Base-by-base conservation (phyloP, 2,113 vertebrate genomes). In the Aspiorhynchus laticeps region DNA sequence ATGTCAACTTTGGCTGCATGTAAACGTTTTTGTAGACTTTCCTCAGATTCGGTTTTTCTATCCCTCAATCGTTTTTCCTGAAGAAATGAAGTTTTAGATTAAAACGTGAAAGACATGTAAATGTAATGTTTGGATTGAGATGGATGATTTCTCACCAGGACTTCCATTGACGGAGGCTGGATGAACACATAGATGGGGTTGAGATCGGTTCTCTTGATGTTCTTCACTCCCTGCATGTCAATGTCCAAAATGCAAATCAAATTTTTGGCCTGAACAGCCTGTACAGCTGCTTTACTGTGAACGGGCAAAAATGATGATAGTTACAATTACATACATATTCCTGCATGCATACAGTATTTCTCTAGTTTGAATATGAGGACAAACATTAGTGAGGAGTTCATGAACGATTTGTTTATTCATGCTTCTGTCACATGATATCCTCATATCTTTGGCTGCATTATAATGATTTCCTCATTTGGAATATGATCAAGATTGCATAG, bases 241-340 rank as follows among this genome's bases (percentile, higher is more conserved):
- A 99, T 95, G 76, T 99, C 98, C 2, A 99, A 94, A 87, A 99
- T 92, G 2, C 98, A 99, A 93, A 99, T 99, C 90, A 97, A 96
- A 92, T 99, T 99, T 93, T 94, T 94, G 86, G 96, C 96, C 93
- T 97, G 97, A 33, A 99, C 98, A 0, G 93, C 96, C 80, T 95
- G 95, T 36, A 99, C 97, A 0, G 97, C 96, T 0, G 94, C 96
- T 95, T 98, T 99, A 90, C 98, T 97, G 91, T 73, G 7, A 48
- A 36, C 11, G 9, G 61, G 41, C 61, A 69, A 33, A 46, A 14
- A 74, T 85, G 21, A 63, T 2, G 8, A 36, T 46, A 74, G 36
- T 74, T 65, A n/a, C 1, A 31, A 48, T 15, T 28, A 56, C 51
- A 36, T 1, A 36, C 3, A 36, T 33, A 69, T 69, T 36, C 8